Evolutionary conservation across 2,888 invertebrate genomes (phyloP).

Genomic region (Ctenicera cuprea): DNA sequence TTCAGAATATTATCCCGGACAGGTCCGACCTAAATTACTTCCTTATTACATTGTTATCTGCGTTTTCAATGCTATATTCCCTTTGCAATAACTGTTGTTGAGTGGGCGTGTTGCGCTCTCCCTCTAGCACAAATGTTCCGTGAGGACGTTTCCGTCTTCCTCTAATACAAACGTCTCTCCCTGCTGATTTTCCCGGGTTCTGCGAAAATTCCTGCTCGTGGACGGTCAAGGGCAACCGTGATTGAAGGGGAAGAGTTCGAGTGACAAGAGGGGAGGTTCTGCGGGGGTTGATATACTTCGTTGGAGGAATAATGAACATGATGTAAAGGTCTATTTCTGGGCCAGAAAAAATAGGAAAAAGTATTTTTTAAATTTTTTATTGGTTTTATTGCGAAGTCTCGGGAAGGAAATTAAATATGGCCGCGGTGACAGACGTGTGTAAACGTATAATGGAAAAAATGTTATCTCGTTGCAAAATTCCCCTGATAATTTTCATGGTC

Average conservation of each 20-base stretch:
- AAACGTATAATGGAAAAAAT: slow-evolving; percentile 14
- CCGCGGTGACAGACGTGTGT: slow-evolving; percentile 5
- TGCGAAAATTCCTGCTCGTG: slow-evolving; percentile 54
- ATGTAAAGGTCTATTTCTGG: slow-evolving; percentile 14
- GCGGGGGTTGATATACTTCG: slow-evolving; percentile 26
- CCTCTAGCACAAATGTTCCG: not conserved
- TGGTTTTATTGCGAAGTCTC: not conserved
- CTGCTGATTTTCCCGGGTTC: slow-evolving; percentile 49
- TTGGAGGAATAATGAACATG: slow-evolving; percentile 20
- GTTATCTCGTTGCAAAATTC: slow-evolving; percentile 49
- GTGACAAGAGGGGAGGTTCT: slow-evolving; percentile 20
- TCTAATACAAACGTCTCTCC: slow-evolving; percentile 34
- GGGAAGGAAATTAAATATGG: slow-evolving; percentile 20
- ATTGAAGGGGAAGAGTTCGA: slow-evolving; percentile 43
- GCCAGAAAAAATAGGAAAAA: not conserved
- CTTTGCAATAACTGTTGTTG: not conserved
- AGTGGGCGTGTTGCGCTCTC: slow-evolving; percentile 20
- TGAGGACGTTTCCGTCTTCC: slow-evolving; percentile 23
- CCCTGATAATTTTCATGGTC: slow-evolving; percentile 49
- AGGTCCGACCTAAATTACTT: not conserved
- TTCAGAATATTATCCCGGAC: not conserved
- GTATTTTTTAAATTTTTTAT: too few relatives aligned
- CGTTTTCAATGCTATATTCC: slow-evolving; percentile 15
- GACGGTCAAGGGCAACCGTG: slow-evolving; percentile 54
- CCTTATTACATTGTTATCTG: slow-evolving; percentile 2